These are phyloP conservation scores for Paramisgurnus dabryanus DNA, from an alignment of 2,113 vertebrate genomes.

Conservation along the genomic window DNA sequence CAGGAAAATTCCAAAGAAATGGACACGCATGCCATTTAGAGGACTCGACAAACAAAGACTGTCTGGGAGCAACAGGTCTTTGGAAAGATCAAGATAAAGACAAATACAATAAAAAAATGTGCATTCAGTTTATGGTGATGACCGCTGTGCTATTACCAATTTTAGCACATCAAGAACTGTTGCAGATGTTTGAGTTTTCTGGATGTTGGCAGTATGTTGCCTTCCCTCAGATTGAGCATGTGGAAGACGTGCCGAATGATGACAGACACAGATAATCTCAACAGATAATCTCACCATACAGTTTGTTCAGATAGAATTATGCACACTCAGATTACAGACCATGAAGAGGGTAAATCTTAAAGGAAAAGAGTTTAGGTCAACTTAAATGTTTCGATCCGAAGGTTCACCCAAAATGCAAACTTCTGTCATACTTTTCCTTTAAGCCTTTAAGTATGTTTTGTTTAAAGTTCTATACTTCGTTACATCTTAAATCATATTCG, in stretches of 20 bases:
- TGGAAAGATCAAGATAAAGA: not conserved
- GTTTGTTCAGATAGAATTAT: not conserved
- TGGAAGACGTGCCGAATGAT: not conserved
- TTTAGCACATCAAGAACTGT: not conserved
- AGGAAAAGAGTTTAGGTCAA: no score
- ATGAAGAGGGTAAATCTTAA: no score
- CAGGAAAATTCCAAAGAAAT: conserved; percentile 51
- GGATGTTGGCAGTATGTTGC: no score
- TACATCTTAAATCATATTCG: no score
- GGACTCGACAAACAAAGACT: not conserved
- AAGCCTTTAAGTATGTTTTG: no score
- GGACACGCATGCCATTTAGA: conserved; percentile 23
- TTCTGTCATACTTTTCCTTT: no score
- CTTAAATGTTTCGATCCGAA: no score
- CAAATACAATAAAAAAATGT: not conserved
- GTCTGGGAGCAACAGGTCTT: not conserved
- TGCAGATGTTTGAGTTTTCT: not conserved
- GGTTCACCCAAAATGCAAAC: no score
- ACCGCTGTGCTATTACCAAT: not conserved
- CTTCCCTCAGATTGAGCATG: not conserved
- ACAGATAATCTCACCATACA: not conserved
- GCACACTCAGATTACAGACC: no score
- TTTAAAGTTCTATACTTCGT: no score
- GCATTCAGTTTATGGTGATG: not conserved
- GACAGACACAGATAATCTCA: not conserved